Base-by-base conservation (phyloP, 2,888 invertebrate species). In the Helicoverpa assulta region DNA sequence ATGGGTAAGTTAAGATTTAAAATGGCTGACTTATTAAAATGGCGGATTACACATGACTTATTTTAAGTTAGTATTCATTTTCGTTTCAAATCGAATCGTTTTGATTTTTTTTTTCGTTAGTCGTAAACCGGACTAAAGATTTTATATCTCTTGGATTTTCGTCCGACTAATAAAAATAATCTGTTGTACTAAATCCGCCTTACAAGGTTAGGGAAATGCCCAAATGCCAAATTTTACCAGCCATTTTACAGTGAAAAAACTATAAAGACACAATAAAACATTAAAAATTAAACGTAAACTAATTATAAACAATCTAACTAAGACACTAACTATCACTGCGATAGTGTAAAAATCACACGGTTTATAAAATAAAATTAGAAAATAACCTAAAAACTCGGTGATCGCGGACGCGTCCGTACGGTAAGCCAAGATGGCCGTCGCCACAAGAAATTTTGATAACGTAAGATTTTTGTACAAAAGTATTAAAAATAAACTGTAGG, bases 301-400 rank as follows among this genome's bases (percentile, higher is more conserved):
- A 86, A 92, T 89, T 86, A 94, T 85, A 78, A 92, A 88, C 85
- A 90, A 87, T 87, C 90, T 92, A 89, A 93, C 75, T 89, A 93
- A 80, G 84, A 93, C 80, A 90, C 92, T 90, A 88, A 90, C 85
- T 91, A 95, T 90, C 92, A 94, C 92, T 90, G 93, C 90, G 82
- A 92, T 83, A 77, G 94, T 93, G 89, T 93, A 93, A 56, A 88
- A 76, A 90, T 95, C 93, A 89, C 92, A 93, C 88, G 92, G 93
- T 88, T 93, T 94, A 67, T 80, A 85, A 82, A 90, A 88, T 85
- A 94, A 87, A 85, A 94, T 85, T 57, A 88, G 72, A 79, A 91
- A 86, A 83, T 87, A 90, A 72, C 89, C 89, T 70, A 93, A 71
- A 76, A 90, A 85, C 75, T 88, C 83, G 69, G 86, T 77, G 55